These are phyloP conservation scores for Tipula helvola DNA, from an alignment of 2,888 invertebrate species.

Conservation along the genomic window DNA sequence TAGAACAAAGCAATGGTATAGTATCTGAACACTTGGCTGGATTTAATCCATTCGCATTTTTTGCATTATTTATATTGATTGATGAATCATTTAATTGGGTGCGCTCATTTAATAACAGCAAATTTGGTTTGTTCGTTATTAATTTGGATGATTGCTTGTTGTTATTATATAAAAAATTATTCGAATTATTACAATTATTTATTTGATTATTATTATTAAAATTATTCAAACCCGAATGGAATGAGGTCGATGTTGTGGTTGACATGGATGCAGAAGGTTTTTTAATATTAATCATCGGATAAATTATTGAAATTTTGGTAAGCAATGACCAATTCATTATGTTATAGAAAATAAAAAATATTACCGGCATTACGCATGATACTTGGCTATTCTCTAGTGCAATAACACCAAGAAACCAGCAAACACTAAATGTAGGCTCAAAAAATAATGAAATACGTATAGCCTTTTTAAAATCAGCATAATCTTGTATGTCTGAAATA, in stretches of 20 bases:
- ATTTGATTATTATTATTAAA: neutral
- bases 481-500: slow-evolving; percentile 37
- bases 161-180: neutral
- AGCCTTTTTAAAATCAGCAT: slow-evolving; percentile 45
- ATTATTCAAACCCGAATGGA: neutral
- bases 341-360: slow-evolving; percentile 43
- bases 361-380: slow-evolving; percentile 45
- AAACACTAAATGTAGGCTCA: slow-evolving; percentile 56
- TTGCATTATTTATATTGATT: neutral
- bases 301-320: neutral
- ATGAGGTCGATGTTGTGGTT: neutral
- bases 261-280: neutral
- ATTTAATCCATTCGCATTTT: slow-evolving; percentile 14
- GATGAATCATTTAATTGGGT: neutral
- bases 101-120: neutral
- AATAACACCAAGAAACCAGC: slow-evolving; percentile 62
- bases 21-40: slow-evolving; percentile 17
- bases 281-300: slow-evolving; percentile 5
- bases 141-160: slow-evolving; percentile 11
- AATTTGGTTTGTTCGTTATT: neutral
- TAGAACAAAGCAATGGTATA: slow-evolving; percentile 19
- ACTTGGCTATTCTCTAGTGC: slow-evolving; percentile 52
- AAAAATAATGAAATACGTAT: slow-evolving; percentile 50
- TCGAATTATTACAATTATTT: neutral
- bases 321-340: slow-evolving; percentile 31